A percentile compares a stretch with the other conserved stretches of the same genome.
These are phyloP conservation scores for Uloborus diversus DNA, from an alignment of 1,140 invertebrate genomes.

Conservation along the genomic window DNA sequence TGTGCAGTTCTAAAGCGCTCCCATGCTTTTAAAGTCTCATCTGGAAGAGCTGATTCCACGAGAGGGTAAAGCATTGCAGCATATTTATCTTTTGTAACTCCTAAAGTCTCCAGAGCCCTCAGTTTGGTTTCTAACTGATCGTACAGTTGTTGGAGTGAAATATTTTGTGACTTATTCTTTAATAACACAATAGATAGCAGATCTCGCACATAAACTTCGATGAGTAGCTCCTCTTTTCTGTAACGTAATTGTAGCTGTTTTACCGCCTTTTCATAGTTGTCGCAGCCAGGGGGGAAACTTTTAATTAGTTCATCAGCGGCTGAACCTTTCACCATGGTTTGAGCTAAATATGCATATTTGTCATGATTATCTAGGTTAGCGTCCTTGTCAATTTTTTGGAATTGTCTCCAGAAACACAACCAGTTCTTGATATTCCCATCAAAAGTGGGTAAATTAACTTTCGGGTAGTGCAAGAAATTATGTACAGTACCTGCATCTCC, in stretches of 20 bases:
- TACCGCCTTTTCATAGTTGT: background rate
- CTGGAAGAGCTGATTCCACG: conserved; percentile 59
- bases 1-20: background rate
- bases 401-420: background rate
- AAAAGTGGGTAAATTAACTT: conserved; percentile 5
- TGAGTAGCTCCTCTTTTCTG: conserved; percentile 50
- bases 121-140: conserved; percentile 62
- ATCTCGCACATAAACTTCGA: conserved; percentile 57
- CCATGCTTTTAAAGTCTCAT: conserved; percentile 14
- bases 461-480: conserved; percentile 7
- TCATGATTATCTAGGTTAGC: background rate
- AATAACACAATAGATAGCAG: background rate
- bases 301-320: conserved; percentile 43
- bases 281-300: background rate
- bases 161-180: background rate
- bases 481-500: no score
- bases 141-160: conserved; percentile 4
- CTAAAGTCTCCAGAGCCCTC: conserved; percentile 60
- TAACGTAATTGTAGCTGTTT: conserved; percentile 31
- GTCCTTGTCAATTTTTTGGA: conserved; percentile 11
- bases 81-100: conserved; percentile 61
- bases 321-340: background rate
- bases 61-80: conserved; percentile 61
- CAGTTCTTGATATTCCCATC: background rate
- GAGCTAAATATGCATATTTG: conserved; percentile 3